Conservation (phyloP, 2,797 vertebrate genomes). For the Anniella stebbinsi region DNA sequence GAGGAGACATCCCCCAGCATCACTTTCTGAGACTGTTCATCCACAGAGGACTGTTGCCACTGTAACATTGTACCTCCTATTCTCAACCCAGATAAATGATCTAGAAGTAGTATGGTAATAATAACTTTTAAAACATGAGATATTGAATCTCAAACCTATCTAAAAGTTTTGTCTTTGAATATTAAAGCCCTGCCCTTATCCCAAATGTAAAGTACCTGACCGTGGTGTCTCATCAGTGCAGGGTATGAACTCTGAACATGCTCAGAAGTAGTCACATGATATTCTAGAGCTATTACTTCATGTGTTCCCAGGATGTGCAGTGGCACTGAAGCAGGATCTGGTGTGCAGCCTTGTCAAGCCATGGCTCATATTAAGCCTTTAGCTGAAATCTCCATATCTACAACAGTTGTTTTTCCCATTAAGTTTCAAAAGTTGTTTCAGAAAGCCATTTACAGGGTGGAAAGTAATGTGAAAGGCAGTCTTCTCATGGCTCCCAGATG, state of each 20-base stretch:
- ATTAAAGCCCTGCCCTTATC: not conserved
- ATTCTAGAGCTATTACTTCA: not conserved
- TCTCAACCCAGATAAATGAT: too few species aligned
- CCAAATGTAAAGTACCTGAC: not conserved
- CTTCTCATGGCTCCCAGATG: conserved; percentile 24
- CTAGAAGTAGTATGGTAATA: not conserved
- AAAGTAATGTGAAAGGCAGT: conserved; percentile 31
- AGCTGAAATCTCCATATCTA: not conserved
- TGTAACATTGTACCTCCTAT: too few species aligned
- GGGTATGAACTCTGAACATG: not conserved
- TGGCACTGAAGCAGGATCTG: not conserved
- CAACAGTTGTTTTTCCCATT: conserved; percentile 5
- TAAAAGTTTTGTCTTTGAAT: not conserved
- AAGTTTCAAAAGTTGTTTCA: conserved; percentile 32
- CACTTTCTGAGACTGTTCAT: too few species aligned
- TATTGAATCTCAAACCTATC: not conserved
- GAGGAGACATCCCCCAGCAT: too few species aligned
- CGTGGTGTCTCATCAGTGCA: not conserved
- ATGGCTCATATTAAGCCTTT: not conserved
- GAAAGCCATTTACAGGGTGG: conserved; percentile 32
- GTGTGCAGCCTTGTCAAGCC: not conserved
- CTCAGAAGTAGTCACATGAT: not conserved
- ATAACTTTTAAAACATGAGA: not conserved
- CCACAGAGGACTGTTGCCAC: too few species aligned
- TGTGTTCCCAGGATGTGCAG: not conserved